These are phyloP conservation scores for Andrena trimmerana DNA, from an alignment of 2,888 invertebrate genomes.

Conservation along the genomic window DNA sequence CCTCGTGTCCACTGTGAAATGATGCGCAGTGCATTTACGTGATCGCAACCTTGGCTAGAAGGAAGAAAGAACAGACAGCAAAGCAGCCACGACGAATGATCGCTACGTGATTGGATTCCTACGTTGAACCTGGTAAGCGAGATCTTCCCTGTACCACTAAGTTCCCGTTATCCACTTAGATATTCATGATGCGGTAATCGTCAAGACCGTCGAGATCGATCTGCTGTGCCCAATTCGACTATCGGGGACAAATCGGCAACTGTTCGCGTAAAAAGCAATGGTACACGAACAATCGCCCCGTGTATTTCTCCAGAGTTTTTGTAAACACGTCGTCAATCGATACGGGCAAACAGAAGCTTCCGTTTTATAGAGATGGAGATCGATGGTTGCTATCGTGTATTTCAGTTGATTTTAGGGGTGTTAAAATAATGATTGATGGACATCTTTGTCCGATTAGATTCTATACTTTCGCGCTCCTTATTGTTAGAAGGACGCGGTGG, in stretches of 20 bases:
- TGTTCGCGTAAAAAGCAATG: background rate
- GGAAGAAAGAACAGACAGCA: slow-evolving; percentile 19
- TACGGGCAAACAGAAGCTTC: background rate
- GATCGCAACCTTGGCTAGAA: background rate
- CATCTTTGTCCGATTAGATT: background rate
- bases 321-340: background rate
- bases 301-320: background rate
- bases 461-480: background rate
- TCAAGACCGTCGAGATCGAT: slow-evolving; percentile 4
- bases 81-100: slow-evolving; percentile 31
- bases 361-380: background rate
- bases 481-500: background rate
- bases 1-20: slow-evolving; percentile 5
- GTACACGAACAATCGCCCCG: slow-evolving; percentile 9
- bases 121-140: slow-evolving; percentile 39
- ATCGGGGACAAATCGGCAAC: background rate
- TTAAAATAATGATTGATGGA: background rate
- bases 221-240: background rate
- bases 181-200: too few relatives aligned
- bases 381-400: background rate
- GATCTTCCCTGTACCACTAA: background rate
- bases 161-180: background rate
- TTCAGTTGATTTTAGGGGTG: background rate
- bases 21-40: slow-evolving; percentile 15
- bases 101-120: slow-evolving; percentile 2